Conservation (phyloP, 2,113 vertebrate genomes). For the Glaucidium brasilianum region DNA sequence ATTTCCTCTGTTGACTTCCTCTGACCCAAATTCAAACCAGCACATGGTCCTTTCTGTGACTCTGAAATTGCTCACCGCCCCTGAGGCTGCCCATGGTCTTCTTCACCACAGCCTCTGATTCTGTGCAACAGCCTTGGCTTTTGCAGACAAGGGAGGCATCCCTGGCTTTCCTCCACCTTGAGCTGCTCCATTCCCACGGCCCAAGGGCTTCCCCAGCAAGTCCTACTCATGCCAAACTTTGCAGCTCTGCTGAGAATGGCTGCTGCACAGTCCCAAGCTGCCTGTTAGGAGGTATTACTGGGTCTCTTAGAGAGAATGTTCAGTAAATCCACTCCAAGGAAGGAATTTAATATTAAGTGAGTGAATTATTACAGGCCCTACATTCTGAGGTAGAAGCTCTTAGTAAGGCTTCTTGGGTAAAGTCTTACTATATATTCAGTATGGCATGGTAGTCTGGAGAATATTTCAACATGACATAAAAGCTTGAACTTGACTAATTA, state of each 20-base stretch:
- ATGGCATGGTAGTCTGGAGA: neutral
- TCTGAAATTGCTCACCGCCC: neutral
- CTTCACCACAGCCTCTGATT: neutral
- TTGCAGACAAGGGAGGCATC: neutral
- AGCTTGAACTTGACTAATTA: neutral
- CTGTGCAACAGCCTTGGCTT: neutral
- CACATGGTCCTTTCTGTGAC: neutral
- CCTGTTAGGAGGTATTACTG: neutral
- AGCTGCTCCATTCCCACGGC: neutral
- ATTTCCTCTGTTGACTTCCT: neutral
- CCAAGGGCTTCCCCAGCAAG: neutral
- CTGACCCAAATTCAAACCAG: neutral
- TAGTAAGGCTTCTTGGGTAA: neutral
- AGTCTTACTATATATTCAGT: neutral
- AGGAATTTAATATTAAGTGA: neutral
- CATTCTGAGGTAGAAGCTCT: neutral
- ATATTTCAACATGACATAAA: neutral
- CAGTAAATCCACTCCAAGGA: neutral
- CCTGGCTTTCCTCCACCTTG: neutral
- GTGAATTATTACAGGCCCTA: neutral
- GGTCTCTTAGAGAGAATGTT: neutral
- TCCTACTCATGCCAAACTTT: neutral
- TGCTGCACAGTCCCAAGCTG: neutral
- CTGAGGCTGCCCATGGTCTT: neutral
- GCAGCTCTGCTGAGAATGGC: neutral